Conservation (phyloP, 2,888 invertebrate species). For the Tenthredo notha region DNA sequence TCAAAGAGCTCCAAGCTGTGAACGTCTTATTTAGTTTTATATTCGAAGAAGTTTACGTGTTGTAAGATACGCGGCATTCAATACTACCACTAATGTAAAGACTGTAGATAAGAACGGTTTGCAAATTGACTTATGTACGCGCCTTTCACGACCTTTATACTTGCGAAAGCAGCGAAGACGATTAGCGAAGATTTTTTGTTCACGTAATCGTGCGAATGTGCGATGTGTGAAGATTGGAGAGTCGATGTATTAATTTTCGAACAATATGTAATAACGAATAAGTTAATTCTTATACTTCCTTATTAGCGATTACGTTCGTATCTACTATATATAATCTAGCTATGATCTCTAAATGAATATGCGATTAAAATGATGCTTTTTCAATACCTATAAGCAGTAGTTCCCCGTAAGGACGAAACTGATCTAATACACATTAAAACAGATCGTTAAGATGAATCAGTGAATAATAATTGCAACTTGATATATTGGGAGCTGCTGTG, state of each 20-base stretch:
- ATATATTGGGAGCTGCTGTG: constrained; percentile 22
- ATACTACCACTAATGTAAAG: background rate
- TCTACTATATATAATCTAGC: background rate
- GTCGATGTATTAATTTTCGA: background rate
- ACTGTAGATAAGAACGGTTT: background rate
- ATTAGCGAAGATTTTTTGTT: background rate
- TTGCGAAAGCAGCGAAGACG: background rate
- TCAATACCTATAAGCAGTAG: background rate
- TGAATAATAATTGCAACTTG: constrained; percentile 35
- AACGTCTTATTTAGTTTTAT: background rate
- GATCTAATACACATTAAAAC: background rate
- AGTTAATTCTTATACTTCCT: background rate
- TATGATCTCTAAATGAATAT: background rate
- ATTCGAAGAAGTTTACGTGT: background rate
- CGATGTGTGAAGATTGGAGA: background rate
- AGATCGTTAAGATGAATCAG: constrained; percentile 17
- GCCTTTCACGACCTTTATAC: background rate
- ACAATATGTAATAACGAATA: background rate
- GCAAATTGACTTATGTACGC: background rate
- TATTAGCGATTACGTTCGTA: background rate
- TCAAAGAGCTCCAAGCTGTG: background rate
- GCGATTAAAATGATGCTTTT: background rate
- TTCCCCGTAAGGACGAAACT: background rate
- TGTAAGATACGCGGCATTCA: background rate
- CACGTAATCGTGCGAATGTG: background rate